Evolutionary conservation across 2,888 invertebrate species (phyloP).

Genomic region (Caenorhabditis drosophilae): DNA sequence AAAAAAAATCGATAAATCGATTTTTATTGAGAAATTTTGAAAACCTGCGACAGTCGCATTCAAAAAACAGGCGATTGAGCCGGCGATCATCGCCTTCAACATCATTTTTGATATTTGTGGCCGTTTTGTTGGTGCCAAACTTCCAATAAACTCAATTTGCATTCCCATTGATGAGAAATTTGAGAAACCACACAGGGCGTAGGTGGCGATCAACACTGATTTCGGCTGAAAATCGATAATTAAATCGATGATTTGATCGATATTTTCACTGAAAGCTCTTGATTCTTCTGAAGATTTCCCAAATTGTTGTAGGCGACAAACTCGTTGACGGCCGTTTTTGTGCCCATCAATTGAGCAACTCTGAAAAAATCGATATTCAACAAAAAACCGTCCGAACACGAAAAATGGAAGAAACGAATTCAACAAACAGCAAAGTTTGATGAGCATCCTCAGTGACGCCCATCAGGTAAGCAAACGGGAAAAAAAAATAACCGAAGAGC

Average conservation of each 20-base stretch:
- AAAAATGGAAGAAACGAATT: background rate
- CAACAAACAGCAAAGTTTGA: constrained; percentile 50
- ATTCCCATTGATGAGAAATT: constrained; percentile 72
- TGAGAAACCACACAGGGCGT: constrained; percentile 72
- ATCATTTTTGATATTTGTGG: constrained; percentile 69
- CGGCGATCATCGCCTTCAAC: constrained; percentile 70
- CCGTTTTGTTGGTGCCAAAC: constrained; percentile 63
- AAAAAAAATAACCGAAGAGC: constrained; percentile 85
- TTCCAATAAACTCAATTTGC: constrained; percentile 69
- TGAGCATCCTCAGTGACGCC: constrained; percentile 72
- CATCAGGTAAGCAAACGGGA: constrained; percentile 87
- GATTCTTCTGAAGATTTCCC: constrained; percentile 59
- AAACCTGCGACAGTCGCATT: constrained; percentile 71
- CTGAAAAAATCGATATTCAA: constrained; percentile 15
- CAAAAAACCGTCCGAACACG: too few relatives aligned
- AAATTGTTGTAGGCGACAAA: constrained; percentile 68
- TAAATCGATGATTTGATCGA: too few relatives aligned
- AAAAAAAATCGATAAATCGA: background rate
- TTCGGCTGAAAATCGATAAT: constrained; percentile 49
- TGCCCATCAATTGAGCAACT: constrained; percentile 67
- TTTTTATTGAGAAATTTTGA: background rate
- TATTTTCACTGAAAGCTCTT: too few relatives aligned
- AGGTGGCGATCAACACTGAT: constrained; percentile 68
- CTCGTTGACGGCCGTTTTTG: constrained; percentile 68
- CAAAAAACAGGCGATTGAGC: constrained; percentile 70